Base-by-base conservation (phyloP, 2,888 invertebrate species). In the Drosophila niveifrons region DNA sequence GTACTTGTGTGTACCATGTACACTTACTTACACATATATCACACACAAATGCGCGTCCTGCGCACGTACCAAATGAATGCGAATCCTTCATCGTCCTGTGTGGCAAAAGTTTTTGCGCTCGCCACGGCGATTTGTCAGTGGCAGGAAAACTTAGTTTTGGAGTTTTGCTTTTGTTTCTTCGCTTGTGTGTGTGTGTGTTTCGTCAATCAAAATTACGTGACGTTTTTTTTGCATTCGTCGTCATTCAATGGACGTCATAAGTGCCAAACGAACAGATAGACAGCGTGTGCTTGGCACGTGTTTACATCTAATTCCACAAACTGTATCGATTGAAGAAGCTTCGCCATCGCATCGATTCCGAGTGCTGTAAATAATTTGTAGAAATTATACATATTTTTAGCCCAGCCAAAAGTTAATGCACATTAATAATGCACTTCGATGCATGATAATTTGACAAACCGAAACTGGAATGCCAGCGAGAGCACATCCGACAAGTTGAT, bases 171-270 rank as follows among this genome's bases (percentile, higher is more conserved):
- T 81, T 73, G 69, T 57, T 57, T 72, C 53, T 57, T 72, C 53
- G 46, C 72, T 73, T 69, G 77, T 84, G 23, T 23, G 87, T 89
- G 46, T 71, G 72, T 69, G 77, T 84, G 23, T 23, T 89, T 89
- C 82, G 86, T 89, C 86, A 89, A 87, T 86, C 89, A 89, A 78
- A 89, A 82, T 72, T 80, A 89, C 88, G 82, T 89, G 85, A 77
- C 78, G 72, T 67, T 76, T 23, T 76, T 23, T 23, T 69, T 71
- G 67, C 76, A 72, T 71, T 80, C 75, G 56, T 59, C 62, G 61
- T 67, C 78, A 64, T 47, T 69, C 70, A 64, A 46, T 65, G 66
- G 43, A 55, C 64, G 62, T 69, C 82, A 80, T 71, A 82, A 84
- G 70, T 64, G 66, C 66, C 41, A 34, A 34, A 18, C 9, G 53